These are phyloP conservation scores for Paracyclopina nana DNA, from an alignment of 1,140 invertebrate genomes.

Conservation along the genomic window DNA sequence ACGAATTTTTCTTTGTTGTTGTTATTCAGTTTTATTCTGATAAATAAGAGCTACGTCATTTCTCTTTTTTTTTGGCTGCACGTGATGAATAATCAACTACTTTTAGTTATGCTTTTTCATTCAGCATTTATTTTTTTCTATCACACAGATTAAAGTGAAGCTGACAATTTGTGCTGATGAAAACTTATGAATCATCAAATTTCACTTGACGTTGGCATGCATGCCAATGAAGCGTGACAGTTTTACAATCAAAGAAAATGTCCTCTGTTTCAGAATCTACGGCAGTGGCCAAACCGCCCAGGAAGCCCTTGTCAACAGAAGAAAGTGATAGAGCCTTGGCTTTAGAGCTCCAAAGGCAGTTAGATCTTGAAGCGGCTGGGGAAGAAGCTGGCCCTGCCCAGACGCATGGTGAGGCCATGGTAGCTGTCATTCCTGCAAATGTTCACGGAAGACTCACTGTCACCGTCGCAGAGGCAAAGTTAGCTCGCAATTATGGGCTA, in stretches of 20 bases:
- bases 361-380: conserved; percentile 2
- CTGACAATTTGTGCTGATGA: not conserved
- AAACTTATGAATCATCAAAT: not conserved
- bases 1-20: no score
- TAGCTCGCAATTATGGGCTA: conserved; percentile 61
- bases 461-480: conserved; percentile 15
- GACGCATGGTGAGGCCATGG: not conserved
- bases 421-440: not conserved
- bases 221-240: not conserved
- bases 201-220: not conserved
- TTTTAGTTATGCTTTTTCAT: no score
- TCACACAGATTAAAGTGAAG: no score
- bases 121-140: no score
- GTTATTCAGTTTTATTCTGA: no score
- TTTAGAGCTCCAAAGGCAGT: conserved; percentile 13
- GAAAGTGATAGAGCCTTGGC: conserved; percentile 11
- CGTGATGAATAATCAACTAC: no score
- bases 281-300: not conserved
- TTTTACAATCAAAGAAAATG: not conserved
- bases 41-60: no score
- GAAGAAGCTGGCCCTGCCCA: not conserved
- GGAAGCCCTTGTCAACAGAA: not conserved
- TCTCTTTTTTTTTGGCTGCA: no score
- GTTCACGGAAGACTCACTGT: not conserved
- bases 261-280: not conserved